phyloP scores from a whole-genome alignment of 2,888 invertebrate species.

The Brassicogethes aeneus region DNA sequence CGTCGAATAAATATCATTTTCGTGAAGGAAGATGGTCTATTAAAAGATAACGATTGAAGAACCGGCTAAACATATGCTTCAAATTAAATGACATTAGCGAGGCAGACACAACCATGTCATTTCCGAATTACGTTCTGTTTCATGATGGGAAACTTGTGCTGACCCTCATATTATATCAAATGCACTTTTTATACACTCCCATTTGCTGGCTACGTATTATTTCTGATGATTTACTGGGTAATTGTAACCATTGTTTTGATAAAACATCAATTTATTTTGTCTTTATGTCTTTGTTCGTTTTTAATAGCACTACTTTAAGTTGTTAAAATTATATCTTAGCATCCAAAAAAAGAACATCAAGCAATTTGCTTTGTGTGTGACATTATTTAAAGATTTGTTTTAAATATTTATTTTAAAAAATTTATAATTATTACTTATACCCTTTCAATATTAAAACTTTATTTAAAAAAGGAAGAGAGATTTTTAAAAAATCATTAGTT shows the following conservation, averaged over 20 bases:
- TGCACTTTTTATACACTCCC: slow-evolving; percentile 15
- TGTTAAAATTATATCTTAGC: too few relatives aligned
- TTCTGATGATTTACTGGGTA: neutral
- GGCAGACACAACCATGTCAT: slow-evolving; percentile 28
- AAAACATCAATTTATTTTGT: neutral
- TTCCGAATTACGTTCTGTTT: slow-evolving; percentile 20
- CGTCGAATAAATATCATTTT: slow-evolving; percentile 18
- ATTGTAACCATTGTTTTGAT: neutral
- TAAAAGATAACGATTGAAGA: slow-evolving; percentile 14
- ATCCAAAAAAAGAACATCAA: too few relatives aligned
- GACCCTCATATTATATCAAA: slow-evolving; percentile 17
- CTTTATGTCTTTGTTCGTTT: too few relatives aligned
- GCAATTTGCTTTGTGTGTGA: too few relatives aligned
- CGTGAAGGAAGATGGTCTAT: slow-evolving; percentile 11
- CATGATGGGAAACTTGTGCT: slow-evolving; percentile 18
- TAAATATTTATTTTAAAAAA: too few relatives aligned
- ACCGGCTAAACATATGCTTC: slow-evolving; percentile 31
- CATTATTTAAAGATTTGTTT: too few relatives aligned
- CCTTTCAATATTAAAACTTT: too few relatives aligned
- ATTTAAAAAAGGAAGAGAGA: too few relatives aligned
- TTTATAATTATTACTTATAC: too few relatives aligned
- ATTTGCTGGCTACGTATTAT: neutral
- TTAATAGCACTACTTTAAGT: too few relatives aligned
- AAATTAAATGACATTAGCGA: slow-evolving; percentile 36
- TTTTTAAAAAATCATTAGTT: too few relatives aligned